A percentile compares a stretch with the other conserved stretches of the same genome.
Conservation (phyloP, 2,888 invertebrate genomes). For the Diplolepis rosae region DNA sequence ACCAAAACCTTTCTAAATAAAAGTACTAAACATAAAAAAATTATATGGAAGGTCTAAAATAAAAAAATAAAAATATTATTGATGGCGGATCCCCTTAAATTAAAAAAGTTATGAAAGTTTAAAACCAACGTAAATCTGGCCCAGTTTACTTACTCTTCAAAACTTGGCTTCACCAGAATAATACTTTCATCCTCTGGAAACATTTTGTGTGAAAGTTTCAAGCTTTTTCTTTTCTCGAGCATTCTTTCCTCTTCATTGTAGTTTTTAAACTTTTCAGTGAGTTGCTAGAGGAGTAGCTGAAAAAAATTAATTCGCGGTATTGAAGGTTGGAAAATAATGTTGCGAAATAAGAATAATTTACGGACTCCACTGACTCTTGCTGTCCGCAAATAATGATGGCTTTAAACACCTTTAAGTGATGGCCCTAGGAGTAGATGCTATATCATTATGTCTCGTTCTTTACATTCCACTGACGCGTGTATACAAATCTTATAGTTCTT, state of each 20-base stretch:
- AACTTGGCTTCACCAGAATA: background rate
- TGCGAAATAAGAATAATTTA: slow-evolving; percentile 9
- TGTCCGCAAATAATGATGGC: slow-evolving; percentile 24
- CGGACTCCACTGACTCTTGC: background rate
- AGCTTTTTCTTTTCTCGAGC: background rate
- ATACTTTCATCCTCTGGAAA: background rate
- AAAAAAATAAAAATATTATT: no score
- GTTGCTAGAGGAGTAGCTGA: background rate
- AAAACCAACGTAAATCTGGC: background rate
- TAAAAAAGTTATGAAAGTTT: background rate
- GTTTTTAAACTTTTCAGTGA: background rate
- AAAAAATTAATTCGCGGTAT: background rate
- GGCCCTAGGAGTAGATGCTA: slow-evolving; percentile 18
- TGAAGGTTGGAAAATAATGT: background rate
- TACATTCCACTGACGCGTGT: slow-evolving; percentile 21
- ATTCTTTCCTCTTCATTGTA: background rate
- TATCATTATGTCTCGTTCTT: slow-evolving; percentile 20
- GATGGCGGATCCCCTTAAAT: no score
- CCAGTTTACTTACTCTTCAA: background rate
- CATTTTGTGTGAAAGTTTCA: background rate
- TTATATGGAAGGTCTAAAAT: no score
- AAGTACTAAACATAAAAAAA: no score
- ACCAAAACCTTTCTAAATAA: no score
- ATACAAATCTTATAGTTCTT: slow-evolving; percentile 12
- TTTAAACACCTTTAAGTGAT: slow-evolving; percentile 29